Evolutionary conservation across 23 tunicate species (phyloP).

Genomic region (Trididemnum clinides): DNA sequence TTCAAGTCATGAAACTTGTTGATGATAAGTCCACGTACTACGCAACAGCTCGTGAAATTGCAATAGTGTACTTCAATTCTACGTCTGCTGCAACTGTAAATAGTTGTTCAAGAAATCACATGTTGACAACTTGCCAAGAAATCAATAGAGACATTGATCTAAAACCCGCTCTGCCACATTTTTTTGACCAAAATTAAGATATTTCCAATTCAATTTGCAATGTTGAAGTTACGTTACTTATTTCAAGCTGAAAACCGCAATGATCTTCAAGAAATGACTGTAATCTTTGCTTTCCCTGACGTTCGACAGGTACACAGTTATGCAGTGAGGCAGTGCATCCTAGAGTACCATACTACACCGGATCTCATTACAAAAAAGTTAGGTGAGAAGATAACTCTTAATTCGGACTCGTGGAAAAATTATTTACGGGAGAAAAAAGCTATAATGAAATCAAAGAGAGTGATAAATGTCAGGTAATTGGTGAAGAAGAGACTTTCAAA

Average conservation of each 20-base stretch:
- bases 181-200: neutral
- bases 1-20: neutral
- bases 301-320: slow-evolving; percentile 3
- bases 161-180: too few relatives aligned
- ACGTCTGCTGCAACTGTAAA: neutral
- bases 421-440: neutral
- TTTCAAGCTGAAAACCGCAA: slow-evolving; percentile 43
- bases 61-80: neutral
- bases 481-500: neutral
- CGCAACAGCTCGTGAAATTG: neutral
- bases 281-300: slow-evolving; percentile 29
- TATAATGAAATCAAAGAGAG: neutral
- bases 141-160: too few relatives aligned
- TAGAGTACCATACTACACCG: slow-evolving; percentile 12
- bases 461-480: slow-evolving; percentile 20
- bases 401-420: slow-evolving; percentile 20
- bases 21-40: neutral
- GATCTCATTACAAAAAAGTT: neutral
- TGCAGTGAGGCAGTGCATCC: slow-evolving; percentile 44
- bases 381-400: neutral
- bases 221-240: slow-evolving; percentile 15
- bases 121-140: too few relatives aligned
- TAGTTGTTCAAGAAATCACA: too few relatives aligned
- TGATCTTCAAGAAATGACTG: neutral
- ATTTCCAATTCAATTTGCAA: slow-evolving; percentile 1